Evolutionary conservation across 92 coral and sea anemone genomes (phyloP), one percentile per base, ranked within the genome.

Genomic region (Epizoanthus illoricatus): DNA sequence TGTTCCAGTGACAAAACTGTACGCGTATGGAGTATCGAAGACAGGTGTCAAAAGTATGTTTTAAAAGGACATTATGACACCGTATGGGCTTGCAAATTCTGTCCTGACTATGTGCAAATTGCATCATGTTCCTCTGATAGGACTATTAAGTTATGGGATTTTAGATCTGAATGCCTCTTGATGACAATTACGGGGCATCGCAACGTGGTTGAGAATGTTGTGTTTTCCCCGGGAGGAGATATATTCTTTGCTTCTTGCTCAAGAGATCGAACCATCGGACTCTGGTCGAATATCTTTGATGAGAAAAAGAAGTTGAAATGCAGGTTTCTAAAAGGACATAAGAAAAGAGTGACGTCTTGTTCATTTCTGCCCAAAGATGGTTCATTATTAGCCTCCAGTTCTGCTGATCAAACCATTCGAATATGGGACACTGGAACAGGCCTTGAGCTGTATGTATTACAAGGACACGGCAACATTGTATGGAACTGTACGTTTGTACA

Each of bases 1-100:
- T 90, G 92, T 69, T 92, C 95, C 7, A 84, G 90, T 74, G 95
- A 92, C 76, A 89, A 87, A 85, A 92, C 90, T 17, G 95, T 92
- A n/a, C 90, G 95, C n/a, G 88, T 92, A 15, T 92, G 95, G 95
- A 61, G 86, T 42, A 73, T 86, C 12, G 74, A 71, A 11, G 73
- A 75, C 8, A 81, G 64, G 10, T 69, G 80, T 5, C 89, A 80
- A 39, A 71, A 86, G 17, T 75, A 75, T 18, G 79, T 69, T 13
- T 80, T 86, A 74, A 69, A 55, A 33, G 83, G 86, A 19, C 92
- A 92, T 57, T 16, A 21, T 33, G 81, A 76, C 10, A 89, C 95
- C 0, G 90, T 92, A 5, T 89, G 92, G 95, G 79, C 90, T 52
- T 92, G 95, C 69, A 79, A 86, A 47, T 92, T 89, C 70, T 81